Base-by-base conservation (phyloP, 2,888 invertebrate genomes). In the Lapara coniferarum region DNA sequence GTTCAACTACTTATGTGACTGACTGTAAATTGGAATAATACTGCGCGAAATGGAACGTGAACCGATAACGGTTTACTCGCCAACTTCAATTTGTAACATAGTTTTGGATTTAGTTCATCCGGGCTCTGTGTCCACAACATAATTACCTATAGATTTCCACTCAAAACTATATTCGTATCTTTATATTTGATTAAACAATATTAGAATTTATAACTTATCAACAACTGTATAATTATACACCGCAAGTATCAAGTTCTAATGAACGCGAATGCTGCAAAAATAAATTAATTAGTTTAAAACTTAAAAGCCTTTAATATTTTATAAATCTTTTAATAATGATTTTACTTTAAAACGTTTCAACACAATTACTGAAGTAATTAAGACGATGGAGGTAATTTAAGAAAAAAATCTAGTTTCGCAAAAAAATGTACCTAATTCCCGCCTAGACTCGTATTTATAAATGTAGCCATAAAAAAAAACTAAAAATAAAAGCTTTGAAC, bases 1-100 rank as follows among this genome's bases (percentile, higher is more conserved):
- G 25, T 25, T 25, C 25, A 25, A 2, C 25, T 25, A 25, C 25
- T 25, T 25, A 25, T 25, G 25, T 25, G 25, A 2, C 25, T 25
- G 25, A 25, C 25, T 25, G 25, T 25, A 25, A 1, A 25, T 2
- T 25, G 25, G 25, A 1, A 67, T 71, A 71, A 75, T 78, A 75
- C 72, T 49, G 72, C 72, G 73, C 69, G 77, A 78, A 78, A 78
- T 78, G 77, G 74, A 71, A 74, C 73, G 77, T 75, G 72, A 78
- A 78, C 70, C 16, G 77, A 77, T 77, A 77, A 72, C 71, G 75
- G 7, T 63, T 49, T 49, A 49, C 46, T 25, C 13, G 13, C 19
- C 8, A 63, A 63, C 63, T 63, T 49, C 19, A 19, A 49, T 63
- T 49, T 44, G 59, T 19, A 63, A 49, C 63, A 49, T 63, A 49